Percentiles rank a stretch among this genome's conserved stretches.
Evolutionary conservation across 1,140 invertebrate species (phyloP).

Genomic region (Hormaphis cornu): DNA sequence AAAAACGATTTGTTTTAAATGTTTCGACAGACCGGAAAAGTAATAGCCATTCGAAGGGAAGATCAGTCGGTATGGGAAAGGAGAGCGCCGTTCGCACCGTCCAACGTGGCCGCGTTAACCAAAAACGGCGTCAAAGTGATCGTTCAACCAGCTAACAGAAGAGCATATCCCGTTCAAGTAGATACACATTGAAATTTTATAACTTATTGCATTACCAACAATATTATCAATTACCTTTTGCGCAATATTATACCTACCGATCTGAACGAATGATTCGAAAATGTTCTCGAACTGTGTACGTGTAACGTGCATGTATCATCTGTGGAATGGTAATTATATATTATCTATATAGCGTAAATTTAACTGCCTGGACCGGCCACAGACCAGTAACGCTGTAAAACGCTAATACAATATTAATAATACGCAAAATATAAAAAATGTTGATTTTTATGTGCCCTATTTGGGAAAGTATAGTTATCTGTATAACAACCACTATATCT

Average conservation of each 20-base stretch:
- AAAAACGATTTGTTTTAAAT: not conserved
- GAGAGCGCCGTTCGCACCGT: constrained; percentile 84
- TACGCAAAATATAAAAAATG: not conserved
- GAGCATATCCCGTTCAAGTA: constrained; percentile 93
- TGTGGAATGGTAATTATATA: too few species aligned
- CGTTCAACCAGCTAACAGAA: constrained; percentile 93
- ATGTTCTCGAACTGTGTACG: too few species aligned
- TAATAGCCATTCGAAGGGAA: constrained; percentile 80
- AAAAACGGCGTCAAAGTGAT: constrained; percentile 85
- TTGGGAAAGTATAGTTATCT: too few species aligned
- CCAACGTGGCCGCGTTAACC: constrained; percentile 79
- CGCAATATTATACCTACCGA: too few species aligned
- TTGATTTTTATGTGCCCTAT: not conserved
- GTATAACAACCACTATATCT: too few species aligned
- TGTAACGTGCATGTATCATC: too few species aligned
- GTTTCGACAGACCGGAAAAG: constrained; percentile 43
- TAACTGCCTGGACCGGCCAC: not conserved
- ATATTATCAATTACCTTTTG: too few species aligned
- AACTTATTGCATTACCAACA: too few species aligned
- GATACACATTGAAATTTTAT: not conserved
- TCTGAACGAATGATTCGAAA: too few species aligned
- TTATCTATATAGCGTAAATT: not conserved
- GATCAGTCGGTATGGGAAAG: constrained; percentile 98
- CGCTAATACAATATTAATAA: not conserved
- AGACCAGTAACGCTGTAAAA: not conserved